A percentile compares a stretch with the other conserved stretches of the same genome.
phyloP scores from a whole-genome alignment of 2,888 invertebrate species.

The Drosophila anceps region DNA sequence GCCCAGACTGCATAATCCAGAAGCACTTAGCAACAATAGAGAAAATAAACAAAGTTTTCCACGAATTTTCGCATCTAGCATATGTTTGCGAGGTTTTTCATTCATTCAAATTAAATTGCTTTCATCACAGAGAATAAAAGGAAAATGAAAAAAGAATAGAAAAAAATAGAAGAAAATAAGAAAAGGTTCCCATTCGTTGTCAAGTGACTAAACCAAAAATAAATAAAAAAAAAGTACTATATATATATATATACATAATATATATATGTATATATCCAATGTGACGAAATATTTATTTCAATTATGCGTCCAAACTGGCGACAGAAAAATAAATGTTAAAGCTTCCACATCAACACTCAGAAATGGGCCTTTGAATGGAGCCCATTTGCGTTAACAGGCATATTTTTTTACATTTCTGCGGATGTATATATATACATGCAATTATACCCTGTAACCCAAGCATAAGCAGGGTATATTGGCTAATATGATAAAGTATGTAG shows the following conservation, averaged over 20 bases:
- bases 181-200: constrained; percentile 19
- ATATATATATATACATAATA: constrained; percentile 6
- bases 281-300: constrained; percentile 62
- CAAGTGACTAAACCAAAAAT: constrained; percentile 34
- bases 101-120: constrained; percentile 24
- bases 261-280: constrained; percentile 3
- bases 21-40: constrained; percentile 20
- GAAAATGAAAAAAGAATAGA: constrained; percentile 1
- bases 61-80: constrained; percentile 12
- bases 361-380: constrained; percentile 26
- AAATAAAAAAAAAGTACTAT: neutral
- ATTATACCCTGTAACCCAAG: neutral
- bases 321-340: constrained; percentile 26
- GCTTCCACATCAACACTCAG: constrained; percentile 44
- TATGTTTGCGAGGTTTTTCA: constrained; percentile 8
- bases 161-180: constrained; percentile 2
- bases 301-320: constrained; percentile 47
- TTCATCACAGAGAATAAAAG: constrained; percentile 3
- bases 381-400: constrained; percentile 49
- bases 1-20: neutral
- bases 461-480: neutral
- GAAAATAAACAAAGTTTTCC: constrained; percentile 6
- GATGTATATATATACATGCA: neutral
- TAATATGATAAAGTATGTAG: neutral
- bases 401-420: constrained; percentile 27